Conservation (phyloP, 2,113 vertebrate species). For the Pithys albifrons region DNA sequence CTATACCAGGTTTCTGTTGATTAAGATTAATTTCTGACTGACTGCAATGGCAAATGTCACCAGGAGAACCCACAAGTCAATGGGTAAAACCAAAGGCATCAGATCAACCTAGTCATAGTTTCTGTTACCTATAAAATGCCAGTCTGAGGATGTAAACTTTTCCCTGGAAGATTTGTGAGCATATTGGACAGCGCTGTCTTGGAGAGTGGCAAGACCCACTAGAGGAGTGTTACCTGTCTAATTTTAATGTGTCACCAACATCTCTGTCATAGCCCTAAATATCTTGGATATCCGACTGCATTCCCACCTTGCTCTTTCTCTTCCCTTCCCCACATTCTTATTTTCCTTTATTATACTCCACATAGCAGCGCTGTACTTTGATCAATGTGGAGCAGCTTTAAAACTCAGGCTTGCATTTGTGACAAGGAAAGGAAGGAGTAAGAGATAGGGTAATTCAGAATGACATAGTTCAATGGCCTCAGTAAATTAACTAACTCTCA, state of each 20-base stretch:
- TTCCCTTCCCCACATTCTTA: background rate
- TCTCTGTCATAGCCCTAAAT: background rate
- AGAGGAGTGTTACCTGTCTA: background rate
- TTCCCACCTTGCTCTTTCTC: background rate
- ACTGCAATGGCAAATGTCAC: background rate
- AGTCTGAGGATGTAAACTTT: background rate
- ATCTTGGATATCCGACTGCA: background rate
- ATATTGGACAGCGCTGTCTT: background rate
- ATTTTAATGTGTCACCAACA: background rate
- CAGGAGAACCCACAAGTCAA: background rate
- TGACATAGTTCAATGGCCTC: background rate
- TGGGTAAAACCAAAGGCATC: background rate
- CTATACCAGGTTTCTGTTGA: background rate
- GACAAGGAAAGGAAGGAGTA: background rate
- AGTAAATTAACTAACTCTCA: background rate
- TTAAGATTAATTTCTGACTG: background rate
- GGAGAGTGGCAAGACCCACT: background rate
- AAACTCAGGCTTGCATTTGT: background rate
- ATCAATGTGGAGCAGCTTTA: background rate
- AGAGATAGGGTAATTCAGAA: background rate
- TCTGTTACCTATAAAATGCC: background rate
- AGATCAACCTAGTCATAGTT: background rate
- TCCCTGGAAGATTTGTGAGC: background rate
- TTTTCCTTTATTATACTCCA: background rate
- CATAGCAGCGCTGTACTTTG: background rate